A percentile compares a stretch with the other conserved stretches of the same genome.
Evolutionary conservation across 30 jellyfish, hydroid and myxozoan species (phyloP).

Genomic region (Turritopsis dohrnii): DNA sequence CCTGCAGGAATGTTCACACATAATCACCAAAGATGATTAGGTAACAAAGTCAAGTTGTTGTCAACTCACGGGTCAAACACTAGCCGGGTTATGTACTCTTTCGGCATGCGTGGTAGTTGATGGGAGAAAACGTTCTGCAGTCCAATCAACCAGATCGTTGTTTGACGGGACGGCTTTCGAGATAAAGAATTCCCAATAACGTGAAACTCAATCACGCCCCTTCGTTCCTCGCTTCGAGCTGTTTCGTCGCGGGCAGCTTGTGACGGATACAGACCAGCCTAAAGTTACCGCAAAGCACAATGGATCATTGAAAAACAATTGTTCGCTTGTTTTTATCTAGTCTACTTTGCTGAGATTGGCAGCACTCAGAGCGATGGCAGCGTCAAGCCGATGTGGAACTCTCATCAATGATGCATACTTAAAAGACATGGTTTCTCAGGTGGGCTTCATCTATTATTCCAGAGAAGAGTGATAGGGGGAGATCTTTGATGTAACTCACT

Average conservation of each 20-base stretch:
- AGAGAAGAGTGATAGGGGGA: not conserved
- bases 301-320: not conserved
- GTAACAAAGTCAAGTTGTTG: too few species aligned
- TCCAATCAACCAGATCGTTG: conserved; percentile 92
- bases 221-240: conserved; percentile 91
- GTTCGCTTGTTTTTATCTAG: too few species aligned
- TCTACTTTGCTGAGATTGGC: too few species aligned
- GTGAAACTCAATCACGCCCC: conserved; percentile 92
- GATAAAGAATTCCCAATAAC: conserved; percentile 85
- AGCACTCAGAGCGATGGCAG: not conserved
- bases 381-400: not conserved
- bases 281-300: not conserved
- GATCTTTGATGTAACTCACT: not conserved
- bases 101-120: conserved; percentile 96
- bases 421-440: not conserved
- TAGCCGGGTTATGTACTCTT: conserved; percentile 84
- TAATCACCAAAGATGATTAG: not conserved
- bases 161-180: conserved; percentile 86
- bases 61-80: conserved; percentile 87
- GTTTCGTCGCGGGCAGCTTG: conserved; percentile 96
- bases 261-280: conserved; percentile 92
- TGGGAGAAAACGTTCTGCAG: conserved; percentile 81
- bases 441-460: not conserved
- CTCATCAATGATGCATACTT: not conserved
- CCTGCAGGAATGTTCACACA: too few species aligned